These are phyloP conservation scores for Euplexia lucipara DNA, from an alignment of 2,888 invertebrate species.

Conservation along the genomic window DNA sequence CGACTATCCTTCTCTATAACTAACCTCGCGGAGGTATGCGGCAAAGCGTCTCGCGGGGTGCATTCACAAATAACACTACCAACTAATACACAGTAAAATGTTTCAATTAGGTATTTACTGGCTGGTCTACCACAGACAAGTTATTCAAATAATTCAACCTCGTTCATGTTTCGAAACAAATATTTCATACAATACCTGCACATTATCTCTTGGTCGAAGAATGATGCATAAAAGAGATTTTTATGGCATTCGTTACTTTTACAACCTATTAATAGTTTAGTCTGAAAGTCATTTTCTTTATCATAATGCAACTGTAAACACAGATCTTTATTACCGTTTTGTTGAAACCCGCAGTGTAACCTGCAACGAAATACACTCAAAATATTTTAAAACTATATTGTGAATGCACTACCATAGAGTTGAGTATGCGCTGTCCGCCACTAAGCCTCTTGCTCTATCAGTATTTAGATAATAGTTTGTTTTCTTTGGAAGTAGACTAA, in stretches of 20 bases:
- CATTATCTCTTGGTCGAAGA: slow-evolving; percentile 17
- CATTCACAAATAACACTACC: slow-evolving; percentile 73
- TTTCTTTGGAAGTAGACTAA: slow-evolving; percentile 79
- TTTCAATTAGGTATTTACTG: slow-evolving; percentile 33
- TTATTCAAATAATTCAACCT: slow-evolving; percentile 10
- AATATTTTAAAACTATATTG: slow-evolving; percentile 66
- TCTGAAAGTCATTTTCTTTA: slow-evolving; percentile 5
- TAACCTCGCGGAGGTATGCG: slow-evolving; percentile 89
- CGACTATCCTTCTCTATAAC: slow-evolving; percentile 88
- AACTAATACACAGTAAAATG: slow-evolving; percentile 28
- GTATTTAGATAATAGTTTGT: slow-evolving; percentile 73
- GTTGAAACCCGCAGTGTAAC: slow-evolving; percentile 20
- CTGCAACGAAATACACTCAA: slow-evolving; percentile 35
- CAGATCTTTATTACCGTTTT: slow-evolving; percentile 8
- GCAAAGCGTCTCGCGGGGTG: slow-evolving; percentile 74
- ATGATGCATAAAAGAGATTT: slow-evolving; percentile 26
- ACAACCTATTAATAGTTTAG: slow-evolving; percentile 3
- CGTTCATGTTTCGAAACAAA: slow-evolving; percentile 2
- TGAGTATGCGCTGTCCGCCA: slow-evolving; percentile 77
- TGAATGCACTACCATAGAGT: slow-evolving; percentile 81
- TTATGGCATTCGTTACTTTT: slow-evolving; percentile 10
- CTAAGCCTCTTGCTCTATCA: slow-evolving; percentile 77
- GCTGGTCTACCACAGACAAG: slow-evolving; percentile 3
- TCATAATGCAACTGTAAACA: slow-evolving; percentile 4
- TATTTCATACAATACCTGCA: slow-evolving; percentile 13